Evolutionary conservation across 2,797 vertebrate genomes (phyloP), one percentile per base, ranked within the genome.

Genomic region (Gallinago stenura): DNA sequence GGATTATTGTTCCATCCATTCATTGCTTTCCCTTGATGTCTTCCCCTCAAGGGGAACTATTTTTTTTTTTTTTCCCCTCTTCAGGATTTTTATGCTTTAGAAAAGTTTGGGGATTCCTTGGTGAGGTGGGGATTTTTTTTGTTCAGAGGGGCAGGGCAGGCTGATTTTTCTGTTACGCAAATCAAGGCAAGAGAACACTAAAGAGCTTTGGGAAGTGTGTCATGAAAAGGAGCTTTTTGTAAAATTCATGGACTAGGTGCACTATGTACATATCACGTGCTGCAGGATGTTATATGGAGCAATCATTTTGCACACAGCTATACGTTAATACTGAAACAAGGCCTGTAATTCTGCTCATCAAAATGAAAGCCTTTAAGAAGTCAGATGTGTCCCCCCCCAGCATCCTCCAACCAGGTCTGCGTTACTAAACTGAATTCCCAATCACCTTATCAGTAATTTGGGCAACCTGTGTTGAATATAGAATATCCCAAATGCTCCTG

Each of bases 191-290:
- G 25, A 58, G 5, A 6, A 25, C 19, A 18, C 33, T 48, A 35
- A 81, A 65, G 45, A 94, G n/a, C 62, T 80, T 94, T 94, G 30
- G 6, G n/a, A 92, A 83, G 15, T 8, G 8, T 79, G 50, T 91
- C 70, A 45, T 79, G 73, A 90, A 95, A 77, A n/a, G 10, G 54
- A 87, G 25, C 28, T 96, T 97, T 81, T 45, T 65, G 58, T 78
- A 95, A 97, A 96, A 96, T 37, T 54, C 2, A 0, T 41, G 14
- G 41, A 18, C 66, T 85, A 6, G 7, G 14, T 65, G 19, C 0
- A 0, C 9, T 76, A 10, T 39, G 13, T 30, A 24, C 15, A 6
- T 62, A 58, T 13, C n/a, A 15, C 19, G 13, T 54, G 18, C 48
- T 70, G 41, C 35, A 90, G n/a, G 68, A 60, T 54, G 17, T 37